phyloP scores from a whole-genome alignment of 2,113 vertebrate species.

The Xyliphius kryptos region DNA sequence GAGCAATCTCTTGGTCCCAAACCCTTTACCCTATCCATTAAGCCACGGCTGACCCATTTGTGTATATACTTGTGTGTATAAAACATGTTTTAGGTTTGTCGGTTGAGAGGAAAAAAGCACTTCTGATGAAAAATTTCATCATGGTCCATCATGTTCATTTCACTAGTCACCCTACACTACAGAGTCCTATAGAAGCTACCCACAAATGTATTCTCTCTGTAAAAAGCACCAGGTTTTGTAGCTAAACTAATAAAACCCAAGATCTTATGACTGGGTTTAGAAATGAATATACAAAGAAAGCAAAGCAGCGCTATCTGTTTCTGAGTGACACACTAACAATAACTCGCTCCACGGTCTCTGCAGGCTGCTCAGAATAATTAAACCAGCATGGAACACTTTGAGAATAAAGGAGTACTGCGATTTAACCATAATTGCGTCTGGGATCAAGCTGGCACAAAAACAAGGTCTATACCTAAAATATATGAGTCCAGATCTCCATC shows the following conservation, averaged over 20 bases:
- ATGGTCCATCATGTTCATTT: too few relatives aligned
- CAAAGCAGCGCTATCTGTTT: slow-evolving; percentile 49
- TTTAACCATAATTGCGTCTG: slow-evolving; percentile 3
- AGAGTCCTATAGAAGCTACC: slow-evolving; percentile 47
- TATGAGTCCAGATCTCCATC: neutral
- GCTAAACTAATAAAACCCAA: slow-evolving; percentile 33
- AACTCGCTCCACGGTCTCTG: slow-evolving; percentile 44
- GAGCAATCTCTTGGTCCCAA: too few relatives aligned
- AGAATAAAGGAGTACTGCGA: neutral
- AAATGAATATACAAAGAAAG: slow-evolving; percentile 35
- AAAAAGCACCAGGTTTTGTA: slow-evolving; percentile 47
- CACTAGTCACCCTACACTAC: too few relatives aligned
- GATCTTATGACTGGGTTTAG: slow-evolving; percentile 37
- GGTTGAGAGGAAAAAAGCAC: too few relatives aligned
- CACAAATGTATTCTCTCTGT: slow-evolving; percentile 46
- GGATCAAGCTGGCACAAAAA: neutral
- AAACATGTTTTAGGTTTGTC: too few relatives aligned
- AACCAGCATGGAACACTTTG: neutral
- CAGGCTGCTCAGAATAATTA: neutral
- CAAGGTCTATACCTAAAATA: neutral
- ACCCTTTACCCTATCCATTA: too few relatives aligned
- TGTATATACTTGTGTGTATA: too few relatives aligned
- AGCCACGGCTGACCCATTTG: too few relatives aligned
- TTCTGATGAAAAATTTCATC: too few relatives aligned
- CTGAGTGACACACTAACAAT: slow-evolving; percentile 61